Percentiles rank a stretch among this genome's conserved stretches.
Evolutionary conservation across 2,888 invertebrate species (phyloP).

Genomic region (Anoplius nigerrimus): DNA sequence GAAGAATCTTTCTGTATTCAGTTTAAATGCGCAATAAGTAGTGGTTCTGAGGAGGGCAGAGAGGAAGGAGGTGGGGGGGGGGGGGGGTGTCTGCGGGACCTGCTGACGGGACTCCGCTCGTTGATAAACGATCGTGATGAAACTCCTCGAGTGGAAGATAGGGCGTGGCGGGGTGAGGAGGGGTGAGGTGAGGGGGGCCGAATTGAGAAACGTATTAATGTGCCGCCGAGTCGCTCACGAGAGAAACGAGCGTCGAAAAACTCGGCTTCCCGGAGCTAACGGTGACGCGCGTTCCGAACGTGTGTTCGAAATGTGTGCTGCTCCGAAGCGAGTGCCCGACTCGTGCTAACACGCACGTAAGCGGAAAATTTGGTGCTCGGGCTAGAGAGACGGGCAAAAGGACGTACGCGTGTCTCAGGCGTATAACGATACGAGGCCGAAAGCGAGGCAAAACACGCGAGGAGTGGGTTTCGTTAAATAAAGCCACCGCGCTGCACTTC

Average conservation of each 20-base stretch:
- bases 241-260: slow-evolving; percentile 18
- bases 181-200: neutral
- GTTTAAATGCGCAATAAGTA: neutral
- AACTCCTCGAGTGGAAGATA: slow-evolving; percentile 25
- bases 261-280: no score
- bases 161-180: neutral
- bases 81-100: neutral
- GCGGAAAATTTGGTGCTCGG: slow-evolving; percentile 1
- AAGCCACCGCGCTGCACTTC: no score
- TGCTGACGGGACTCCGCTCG: neutral
- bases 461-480: no score
- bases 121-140: slow-evolving; percentile 35
- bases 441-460: neutral
- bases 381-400: neutral
- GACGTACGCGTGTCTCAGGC: neutral
- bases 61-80: neutral
- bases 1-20: neutral
- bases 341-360: slow-evolving; percentile 19
- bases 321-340: neutral
- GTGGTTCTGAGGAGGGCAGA: neutral
- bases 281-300: no score
- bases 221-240: slow-evolving; percentile 24
- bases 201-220: slow-evolving; percentile 30
- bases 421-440: neutral
- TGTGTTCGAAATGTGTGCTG: no score